Evolutionary conservation across 1,140 invertebrate species (phyloP).

Genomic region (Meloidogyne exigua): DNA sequence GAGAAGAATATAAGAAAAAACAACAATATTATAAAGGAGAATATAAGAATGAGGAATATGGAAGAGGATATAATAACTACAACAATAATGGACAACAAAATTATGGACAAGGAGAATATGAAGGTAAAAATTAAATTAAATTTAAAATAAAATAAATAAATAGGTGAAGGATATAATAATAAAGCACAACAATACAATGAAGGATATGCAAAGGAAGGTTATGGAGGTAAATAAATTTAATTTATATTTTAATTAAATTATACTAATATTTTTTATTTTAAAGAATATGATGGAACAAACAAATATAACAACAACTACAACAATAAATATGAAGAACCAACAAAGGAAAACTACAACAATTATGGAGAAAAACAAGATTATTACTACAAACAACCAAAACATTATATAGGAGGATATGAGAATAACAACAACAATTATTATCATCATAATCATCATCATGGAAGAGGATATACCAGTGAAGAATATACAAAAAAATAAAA

Average conservation of each 20-base stretch:
- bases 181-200: not conserved
- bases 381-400: not conserved
- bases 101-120: no score
- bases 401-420: not conserved
- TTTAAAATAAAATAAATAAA: not conserved
- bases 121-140: no score
- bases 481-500: not conserved
- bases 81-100: not conserved
- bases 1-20: not conserved
- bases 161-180: not conserved
- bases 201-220: not conserved
- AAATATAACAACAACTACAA: not conserved
- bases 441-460: not conserved
- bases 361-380: not conserved
- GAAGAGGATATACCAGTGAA: not conserved
- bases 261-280: no score
- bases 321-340: not conserved
- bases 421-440: no score
- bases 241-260: no score
- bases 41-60: not conserved
- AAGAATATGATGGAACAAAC: not conserved
- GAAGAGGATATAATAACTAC: no score
- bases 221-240: not conserved
- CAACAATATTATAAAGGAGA: not conserved
- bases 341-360: not conserved